These are phyloP conservation scores for Orbicella faveolata DNA, from an alignment of 64 coral and sea anemone genomes.

Conservation along the genomic window DNA sequence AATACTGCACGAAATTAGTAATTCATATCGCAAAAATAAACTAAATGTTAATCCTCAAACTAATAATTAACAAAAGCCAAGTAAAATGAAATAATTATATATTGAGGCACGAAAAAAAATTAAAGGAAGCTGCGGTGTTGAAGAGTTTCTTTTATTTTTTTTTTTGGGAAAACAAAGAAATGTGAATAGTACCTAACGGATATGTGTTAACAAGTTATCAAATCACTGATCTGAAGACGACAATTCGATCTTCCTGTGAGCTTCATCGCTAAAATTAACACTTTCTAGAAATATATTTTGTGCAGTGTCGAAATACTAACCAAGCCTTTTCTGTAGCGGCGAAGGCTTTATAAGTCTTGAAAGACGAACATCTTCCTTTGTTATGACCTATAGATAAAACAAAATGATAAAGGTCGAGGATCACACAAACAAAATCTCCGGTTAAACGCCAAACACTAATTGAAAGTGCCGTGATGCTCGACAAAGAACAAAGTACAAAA, in stretches of 20 bases:
- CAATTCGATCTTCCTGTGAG: neutral
- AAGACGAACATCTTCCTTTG: conserved; percentile 49
- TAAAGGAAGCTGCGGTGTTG: no score
- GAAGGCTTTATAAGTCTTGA: conserved; percentile 46
- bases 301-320: neutral
- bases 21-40: no score
- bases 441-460: neutral
- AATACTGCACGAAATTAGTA: no score
- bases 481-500: neutral
- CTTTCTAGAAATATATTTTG: neutral
- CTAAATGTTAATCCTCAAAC: no score
- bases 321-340: conserved; percentile 41
- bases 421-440: neutral
- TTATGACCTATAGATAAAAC: conserved; percentile 10
- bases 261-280: neutral
- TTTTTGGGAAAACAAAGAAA: no score
- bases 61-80: no score
- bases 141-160: no score
- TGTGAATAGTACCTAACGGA: no score
- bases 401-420: neutral
- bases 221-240: neutral
- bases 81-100: no score
- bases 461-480: neutral
- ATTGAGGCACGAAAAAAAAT: no score
- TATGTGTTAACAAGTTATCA: no score